Evolutionary conservation across 2,888 invertebrate species (phyloP), one percentile per base, ranked within the genome.

Genomic region (Agonum fuliginosum): DNA sequence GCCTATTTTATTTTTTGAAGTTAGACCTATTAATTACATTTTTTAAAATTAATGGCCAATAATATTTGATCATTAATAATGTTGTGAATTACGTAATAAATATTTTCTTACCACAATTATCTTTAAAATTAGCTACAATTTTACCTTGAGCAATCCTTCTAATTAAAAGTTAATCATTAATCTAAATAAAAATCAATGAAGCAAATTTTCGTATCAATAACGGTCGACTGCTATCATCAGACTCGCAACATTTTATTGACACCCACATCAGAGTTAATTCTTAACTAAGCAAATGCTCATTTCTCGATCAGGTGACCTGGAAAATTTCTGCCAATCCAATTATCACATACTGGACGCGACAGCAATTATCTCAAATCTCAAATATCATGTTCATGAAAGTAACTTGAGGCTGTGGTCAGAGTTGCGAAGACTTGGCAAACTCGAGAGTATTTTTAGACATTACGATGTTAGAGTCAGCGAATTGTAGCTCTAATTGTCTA

Each of bases 301-400:
- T 62, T 62, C 30, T 62, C 30, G 27, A 30, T 30, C n/a, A 62
- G 19, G 17, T 62, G 62, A 62, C 62, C 37, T 62, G 62, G 62
- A 62, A 62, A 62, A 62, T 62, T 19, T 4, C 62, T 62, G 19
- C 19, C 62, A 62, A 62, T 62, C 62, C 34, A 62, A 62, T 62
- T 62, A 62, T 62, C 37, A 34, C 62, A 12, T 20, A 27, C 17
- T 34, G 62, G 37, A 62, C 30, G 34, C 62, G 22, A 22, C 54
- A 24, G 54, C 54, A 54, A 54, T 54, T 54, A 54, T 54, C 54
- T 54, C 54, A 54, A 3, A 24, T 12, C 12, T 12, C 43, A 43
- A 43, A 43, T 17, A 43, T n/a, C 10, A 8, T 37, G 14, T 12
- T 43, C 37, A 37, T 37, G 37, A 37, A 37, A 37, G 37, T 37